Evolutionary conservation across 2,888 invertebrate genomes (phyloP), one percentile per base, ranked within the genome.

Genomic region (Agrilus biguttatus): DNA sequence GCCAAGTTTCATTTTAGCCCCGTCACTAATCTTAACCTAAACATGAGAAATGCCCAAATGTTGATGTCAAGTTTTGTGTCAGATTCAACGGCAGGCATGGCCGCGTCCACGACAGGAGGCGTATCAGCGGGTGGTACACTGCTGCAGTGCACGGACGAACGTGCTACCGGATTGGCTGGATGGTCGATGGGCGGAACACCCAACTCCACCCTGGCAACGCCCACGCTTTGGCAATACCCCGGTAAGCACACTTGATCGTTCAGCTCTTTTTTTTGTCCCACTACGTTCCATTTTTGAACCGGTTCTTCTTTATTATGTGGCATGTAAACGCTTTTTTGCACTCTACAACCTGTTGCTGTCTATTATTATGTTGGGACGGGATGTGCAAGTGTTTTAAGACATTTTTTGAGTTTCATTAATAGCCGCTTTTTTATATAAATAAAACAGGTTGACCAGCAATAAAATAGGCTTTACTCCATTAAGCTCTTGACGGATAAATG

Each of bases 161-260:
- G 75, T 68, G 71, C 72, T 60, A 66, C 69, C 48, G 65, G 69
- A 57, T 63, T 71, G 55, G 66, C 71, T 53, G 68, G 68, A 57
- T 68, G 69, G 62, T 62, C 70, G 57, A 66, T 71, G 60, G 67
- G 68, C 58, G 61, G 72, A 70, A 39, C 66, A 63, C 74, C 73
- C 53, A 61, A 65, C 56, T 67, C 70, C 58, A 63, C 70, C 57
- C 69, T 79, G 54, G 73, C 78, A 60, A 73, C 80, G 60, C 77
- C 80, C 42, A 77, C 84, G 44, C 74, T 84, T 61, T 86, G 85
- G 84, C 84, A 84, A 69, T 86, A 86, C 72, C 83, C 84, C 45
- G 72, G 77, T 75, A 73, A 77, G 78, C 74, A 50, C 41, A 44
- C 44, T 41, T 45, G 47, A 45, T 40, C 47, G 43, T 39, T 36